Percentiles rank a stretch among this genome's conserved stretches.
These are phyloP conservation scores for Cichlasoma orientale DNA, from an alignment of 2,797 vertebrate species.

Conservation along the genomic window DNA sequence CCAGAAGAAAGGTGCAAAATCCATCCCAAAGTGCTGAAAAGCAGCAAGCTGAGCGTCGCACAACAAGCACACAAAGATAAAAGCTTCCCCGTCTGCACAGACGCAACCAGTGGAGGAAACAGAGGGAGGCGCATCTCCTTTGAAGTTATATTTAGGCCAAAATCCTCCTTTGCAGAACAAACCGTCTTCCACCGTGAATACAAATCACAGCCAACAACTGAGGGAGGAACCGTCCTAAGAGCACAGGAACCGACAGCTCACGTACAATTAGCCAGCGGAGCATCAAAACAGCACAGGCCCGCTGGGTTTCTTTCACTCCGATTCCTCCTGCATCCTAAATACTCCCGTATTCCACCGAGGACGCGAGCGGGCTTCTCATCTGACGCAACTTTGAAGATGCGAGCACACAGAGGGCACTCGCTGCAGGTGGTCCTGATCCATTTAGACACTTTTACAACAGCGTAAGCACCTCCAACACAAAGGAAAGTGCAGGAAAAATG, in stretches of 20 bases:
- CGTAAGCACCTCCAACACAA: no score
- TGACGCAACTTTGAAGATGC: background rate
- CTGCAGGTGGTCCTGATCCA: background rate
- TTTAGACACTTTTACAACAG: background rate
- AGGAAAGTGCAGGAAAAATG: background rate
- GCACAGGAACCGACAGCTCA: constrained; percentile 11
- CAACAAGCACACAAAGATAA: constrained; percentile 50
- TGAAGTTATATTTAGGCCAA: constrained; percentile 71
- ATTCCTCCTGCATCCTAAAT: constrained; percentile 12
- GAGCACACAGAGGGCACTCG: background rate
- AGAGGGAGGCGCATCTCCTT: constrained; percentile 48
- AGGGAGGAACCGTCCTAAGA: constrained; percentile 29
- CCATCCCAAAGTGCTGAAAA: constrained; percentile 15
- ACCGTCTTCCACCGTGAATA: constrained; percentile 46
- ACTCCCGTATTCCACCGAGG: background rate
- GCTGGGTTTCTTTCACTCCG: background rate
- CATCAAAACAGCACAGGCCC: constrained; percentile 18
- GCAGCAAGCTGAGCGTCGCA: constrained; percentile 7
- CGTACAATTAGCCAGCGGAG: constrained; percentile 16
- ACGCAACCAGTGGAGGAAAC: constrained; percentile 23
- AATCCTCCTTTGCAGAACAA: constrained; percentile 67
- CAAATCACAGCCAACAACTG: constrained; percentile 45
- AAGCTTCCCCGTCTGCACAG: constrained; percentile 44
- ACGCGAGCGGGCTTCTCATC: background rate
- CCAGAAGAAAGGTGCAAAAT: constrained; percentile 9